Conservation (phyloP, 2,797 vertebrate species). For the Gallinago solitaria region DNA sequence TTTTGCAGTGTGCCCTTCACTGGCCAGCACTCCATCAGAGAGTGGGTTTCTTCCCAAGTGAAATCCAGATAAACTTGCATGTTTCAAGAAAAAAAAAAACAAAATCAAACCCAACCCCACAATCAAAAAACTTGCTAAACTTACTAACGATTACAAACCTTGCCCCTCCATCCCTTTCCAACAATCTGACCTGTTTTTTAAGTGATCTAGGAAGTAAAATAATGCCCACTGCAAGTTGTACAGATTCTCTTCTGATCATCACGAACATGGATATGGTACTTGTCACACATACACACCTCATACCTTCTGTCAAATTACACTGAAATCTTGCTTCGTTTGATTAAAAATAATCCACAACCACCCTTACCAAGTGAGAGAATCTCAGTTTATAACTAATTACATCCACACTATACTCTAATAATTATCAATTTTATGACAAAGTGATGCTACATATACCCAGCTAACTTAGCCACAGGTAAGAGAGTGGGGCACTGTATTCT, state of each 20-base stretch:
- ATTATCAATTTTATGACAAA: background rate
- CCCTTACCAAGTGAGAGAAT: background rate
- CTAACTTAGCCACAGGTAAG: background rate
- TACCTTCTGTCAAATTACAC: background rate
- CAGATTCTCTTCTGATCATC: background rate
- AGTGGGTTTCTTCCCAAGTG: background rate
- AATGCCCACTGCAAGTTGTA: background rate
- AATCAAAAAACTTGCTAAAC: background rate
- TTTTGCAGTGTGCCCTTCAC: background rate
- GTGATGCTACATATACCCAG: background rate
- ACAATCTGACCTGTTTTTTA: background rate
- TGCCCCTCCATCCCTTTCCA: background rate
- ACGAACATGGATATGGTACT: accelerated
- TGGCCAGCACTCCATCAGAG: background rate
- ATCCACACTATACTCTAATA: background rate
- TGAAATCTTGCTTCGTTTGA: background rate
- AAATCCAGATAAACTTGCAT: background rate
- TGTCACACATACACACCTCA: background rate
- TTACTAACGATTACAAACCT: background rate
- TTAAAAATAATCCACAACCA: background rate
- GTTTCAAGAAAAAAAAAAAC: background rate
- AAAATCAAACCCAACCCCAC: background rate
- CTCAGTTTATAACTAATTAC: background rate
- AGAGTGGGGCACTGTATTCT: background rate
- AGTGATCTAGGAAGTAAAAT: background rate